phyloP scores from a whole-genome alignment of 2,797 vertebrate species.

The Poeciliopsis gracilis region DNA sequence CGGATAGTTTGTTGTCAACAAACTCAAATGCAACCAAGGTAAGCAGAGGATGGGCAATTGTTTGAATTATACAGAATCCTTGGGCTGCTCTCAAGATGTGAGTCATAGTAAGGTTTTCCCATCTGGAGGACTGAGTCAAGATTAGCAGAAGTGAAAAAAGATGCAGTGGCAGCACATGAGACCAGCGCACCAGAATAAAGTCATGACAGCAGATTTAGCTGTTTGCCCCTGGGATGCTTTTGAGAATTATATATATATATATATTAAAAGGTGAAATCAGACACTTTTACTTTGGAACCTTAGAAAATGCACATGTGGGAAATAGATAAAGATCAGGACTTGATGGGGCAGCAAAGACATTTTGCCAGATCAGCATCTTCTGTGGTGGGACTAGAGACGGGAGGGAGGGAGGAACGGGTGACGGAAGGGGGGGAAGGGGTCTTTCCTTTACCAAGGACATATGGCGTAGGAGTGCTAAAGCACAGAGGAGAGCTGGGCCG shows the following conservation, averaged over 20 bases:
- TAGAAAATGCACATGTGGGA: constrained; percentile 3
- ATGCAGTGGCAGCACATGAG: constrained; percentile 49
- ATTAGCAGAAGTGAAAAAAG: constrained; percentile 56
- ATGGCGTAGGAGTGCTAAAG: constrained; percentile 51
- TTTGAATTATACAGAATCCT: constrained; percentile 6
- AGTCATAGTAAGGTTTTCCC: constrained; percentile 53
- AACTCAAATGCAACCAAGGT: background rate
- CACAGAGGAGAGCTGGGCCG: constrained; percentile 22
- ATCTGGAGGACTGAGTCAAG: constrained; percentile 47
- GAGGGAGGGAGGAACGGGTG: background rate
- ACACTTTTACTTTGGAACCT: background rate
- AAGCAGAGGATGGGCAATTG: background rate
- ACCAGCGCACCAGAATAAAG: constrained; percentile 52
- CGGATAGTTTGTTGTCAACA: constrained; percentile 10
- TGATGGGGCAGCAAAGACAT: constrained; percentile 45
- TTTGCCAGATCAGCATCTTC: constrained; percentile 76
- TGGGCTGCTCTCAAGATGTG: constrained; percentile 19
- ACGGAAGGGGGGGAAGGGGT: constrained; percentile 29
- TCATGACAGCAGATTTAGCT: constrained; percentile 38
- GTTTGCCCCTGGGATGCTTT: constrained; percentile 10
- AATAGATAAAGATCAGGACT: constrained; percentile 21
- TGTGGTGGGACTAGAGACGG: constrained; percentile 24
- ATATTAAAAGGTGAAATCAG: background rate
- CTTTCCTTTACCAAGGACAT: constrained; percentile 72
- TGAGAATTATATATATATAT: background rate